phyloP scores from a whole-genome alignment of 2,113 vertebrate species.

The Carassius auratus region DNA sequence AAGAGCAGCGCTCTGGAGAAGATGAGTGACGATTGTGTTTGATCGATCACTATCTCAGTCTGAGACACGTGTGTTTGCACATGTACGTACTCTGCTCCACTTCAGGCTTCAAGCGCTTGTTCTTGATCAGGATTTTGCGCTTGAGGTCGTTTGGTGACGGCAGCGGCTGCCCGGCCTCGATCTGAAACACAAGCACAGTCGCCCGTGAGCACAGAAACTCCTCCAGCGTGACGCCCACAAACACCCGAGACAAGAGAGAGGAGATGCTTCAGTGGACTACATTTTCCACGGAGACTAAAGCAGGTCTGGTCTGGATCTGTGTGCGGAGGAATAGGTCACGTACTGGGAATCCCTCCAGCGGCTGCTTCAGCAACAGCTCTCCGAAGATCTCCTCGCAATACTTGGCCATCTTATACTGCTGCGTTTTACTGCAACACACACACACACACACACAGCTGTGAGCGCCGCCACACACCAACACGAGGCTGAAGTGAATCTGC shows the following conservation, averaged over 20 bases:
- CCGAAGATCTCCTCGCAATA: constrained; percentile 98
- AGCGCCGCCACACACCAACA: background rate
- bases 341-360: constrained; percentile 89
- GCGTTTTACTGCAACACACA: constrained; percentile 88
- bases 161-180: constrained; percentile 85
- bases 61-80: too few species aligned
- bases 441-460: background rate
- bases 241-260: background rate
- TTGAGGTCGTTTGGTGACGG: constrained; percentile 95
- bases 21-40: too few species aligned
- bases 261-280: background rate
- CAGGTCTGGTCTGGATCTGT: constrained; percentile 19
- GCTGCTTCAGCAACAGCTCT: constrained; percentile 92
- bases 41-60: too few species aligned
- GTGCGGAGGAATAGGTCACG: constrained; percentile 59
- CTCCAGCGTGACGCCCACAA: too few species aligned
- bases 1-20: too few species aligned
- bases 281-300: background rate
- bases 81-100: constrained; percentile 91
- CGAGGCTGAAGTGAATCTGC: background rate
- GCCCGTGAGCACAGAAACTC: background rate
- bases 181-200: constrained; percentile 69
- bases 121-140: constrained; percentile 98
- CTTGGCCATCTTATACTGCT: constrained; percentile 99
- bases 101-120: constrained; percentile 96